Evolutionary conservation across 2,113 vertebrate species (phyloP).

Genomic region (Gobius niger): DNA sequence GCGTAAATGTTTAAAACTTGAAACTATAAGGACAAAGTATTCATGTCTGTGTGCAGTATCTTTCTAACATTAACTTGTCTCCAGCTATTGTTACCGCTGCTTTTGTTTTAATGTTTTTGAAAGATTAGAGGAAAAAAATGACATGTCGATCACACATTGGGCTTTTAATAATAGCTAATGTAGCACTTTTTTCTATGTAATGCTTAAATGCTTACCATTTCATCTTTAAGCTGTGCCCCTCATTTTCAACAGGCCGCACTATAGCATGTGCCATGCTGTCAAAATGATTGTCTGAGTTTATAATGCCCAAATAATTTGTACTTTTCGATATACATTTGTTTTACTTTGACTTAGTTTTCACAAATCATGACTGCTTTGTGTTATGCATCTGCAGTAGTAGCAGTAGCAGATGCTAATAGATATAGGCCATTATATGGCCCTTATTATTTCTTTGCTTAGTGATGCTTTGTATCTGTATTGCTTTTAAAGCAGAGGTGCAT

Average conservation of each 20-base stretch:
- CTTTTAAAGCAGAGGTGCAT: slow-evolving; percentile 40
- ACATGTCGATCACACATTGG: slow-evolving; percentile 6
- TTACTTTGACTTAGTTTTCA: slow-evolving; percentile 7
- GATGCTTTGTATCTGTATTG: slow-evolving; percentile 9
- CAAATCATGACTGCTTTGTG: slow-evolving; percentile 19
- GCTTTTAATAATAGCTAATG: slow-evolving; percentile 24
- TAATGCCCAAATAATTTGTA: slow-evolving; percentile 1
- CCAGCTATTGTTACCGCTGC: slow-evolving; percentile 22
- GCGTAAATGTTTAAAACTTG: slow-evolving; percentile 52
- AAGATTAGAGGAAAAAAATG: slow-evolving; percentile 17
- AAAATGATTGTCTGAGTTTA: slow-evolving; percentile 25
- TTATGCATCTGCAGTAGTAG: slow-evolving; percentile 7
- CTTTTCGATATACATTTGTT: slow-evolving; percentile 1
- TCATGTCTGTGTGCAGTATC: slow-evolving; percentile 42
- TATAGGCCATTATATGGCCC: slow-evolving; percentile 10
- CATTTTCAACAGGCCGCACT: slow-evolving; percentile 9
- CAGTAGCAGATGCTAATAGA: slow-evolving; percentile 18
- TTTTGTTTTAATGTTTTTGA: slow-evolving; percentile 14
- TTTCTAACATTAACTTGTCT: slow-evolving; percentile 13
- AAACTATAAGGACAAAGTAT: slow-evolving; percentile 53
- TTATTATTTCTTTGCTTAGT: background rate
- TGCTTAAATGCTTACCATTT: background rate
- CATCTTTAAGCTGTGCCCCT: slow-evolving; percentile 6
- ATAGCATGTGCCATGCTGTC: slow-evolving; percentile 20
- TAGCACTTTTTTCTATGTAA: slow-evolving; percentile 42